These are phyloP conservation scores for Ceyx margarethae DNA, from an alignment of 2,113 vertebrate genomes.

Conservation along the genomic window DNA sequence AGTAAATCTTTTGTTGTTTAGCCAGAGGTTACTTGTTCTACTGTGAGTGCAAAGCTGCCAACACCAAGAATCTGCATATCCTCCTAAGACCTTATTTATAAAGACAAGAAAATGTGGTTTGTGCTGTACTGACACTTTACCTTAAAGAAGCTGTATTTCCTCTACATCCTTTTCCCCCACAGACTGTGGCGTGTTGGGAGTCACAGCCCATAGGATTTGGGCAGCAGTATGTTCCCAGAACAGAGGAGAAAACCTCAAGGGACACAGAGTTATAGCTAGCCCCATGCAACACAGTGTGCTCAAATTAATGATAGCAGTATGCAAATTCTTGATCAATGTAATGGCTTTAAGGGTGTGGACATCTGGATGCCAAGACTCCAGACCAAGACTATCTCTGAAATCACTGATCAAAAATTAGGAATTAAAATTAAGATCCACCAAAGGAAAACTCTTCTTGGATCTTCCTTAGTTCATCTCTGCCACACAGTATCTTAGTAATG, in stretches of 20 bases:
- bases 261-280: fast-evolving
- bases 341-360: neutral
- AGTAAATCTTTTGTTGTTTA: slow-evolving; percentile 22
- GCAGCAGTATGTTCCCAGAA: neutral
- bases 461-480: neutral
- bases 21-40: neutral
- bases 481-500: neutral
- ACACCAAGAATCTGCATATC: neutral
- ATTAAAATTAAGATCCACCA: neutral
- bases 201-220: neutral
- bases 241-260: neutral
- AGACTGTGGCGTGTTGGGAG: neutral
- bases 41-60: neutral
- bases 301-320: neutral
- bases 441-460: neutral
- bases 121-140: neutral
- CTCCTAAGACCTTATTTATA: neutral
- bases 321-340: neutral
- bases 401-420: neutral
- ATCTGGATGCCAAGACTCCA: neutral
- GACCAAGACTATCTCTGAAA: neutral
- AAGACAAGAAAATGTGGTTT: neutral
- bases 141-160: neutral
- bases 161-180: neutral
- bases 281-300: neutral